phyloP scores from a whole-genome alignment of 2,888 invertebrate genomes.

The Protophormia terraenovae region DNA sequence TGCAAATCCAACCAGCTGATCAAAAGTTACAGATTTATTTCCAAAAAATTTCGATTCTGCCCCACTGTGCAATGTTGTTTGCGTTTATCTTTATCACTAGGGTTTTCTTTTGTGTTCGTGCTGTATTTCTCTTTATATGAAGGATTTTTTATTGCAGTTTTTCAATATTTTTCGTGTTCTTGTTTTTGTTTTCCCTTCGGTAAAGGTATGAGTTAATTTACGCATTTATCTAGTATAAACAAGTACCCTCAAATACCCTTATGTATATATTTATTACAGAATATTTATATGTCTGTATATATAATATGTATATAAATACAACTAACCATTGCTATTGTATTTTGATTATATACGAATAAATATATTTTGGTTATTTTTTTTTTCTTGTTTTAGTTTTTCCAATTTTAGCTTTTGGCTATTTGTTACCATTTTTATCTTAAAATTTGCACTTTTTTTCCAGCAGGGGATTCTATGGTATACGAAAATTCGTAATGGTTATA shows the following conservation, averaged over 20 bases:
- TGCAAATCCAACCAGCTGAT: no score
- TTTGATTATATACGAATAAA: slow-evolving; percentile 7
- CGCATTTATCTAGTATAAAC: neutral
- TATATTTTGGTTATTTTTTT: no score
- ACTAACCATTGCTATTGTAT: neutral
- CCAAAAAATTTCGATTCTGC: no score
- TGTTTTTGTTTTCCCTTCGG: neutral
- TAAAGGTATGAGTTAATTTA: neutral
- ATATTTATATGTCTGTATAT: neutral
- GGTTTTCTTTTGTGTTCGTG: neutral
- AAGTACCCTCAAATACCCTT: no score
- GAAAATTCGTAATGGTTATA: neutral
- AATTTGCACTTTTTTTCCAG: neutral
- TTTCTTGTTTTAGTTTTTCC: neutral
- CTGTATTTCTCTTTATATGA: neutral
- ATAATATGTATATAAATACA: neutral
- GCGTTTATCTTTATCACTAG: neutral
- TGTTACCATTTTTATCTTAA: neutral
- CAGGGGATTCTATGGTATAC: neutral
- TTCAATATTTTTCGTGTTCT: slow-evolving; percentile 6
- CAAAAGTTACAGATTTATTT: no score
- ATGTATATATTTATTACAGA: neutral
- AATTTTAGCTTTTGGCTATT: neutral
- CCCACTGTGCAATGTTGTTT: neutral
- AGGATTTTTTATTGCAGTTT: slow-evolving; percentile 4